Evolutionary conservation across 1,140 invertebrate genomes (phyloP).

Genomic region (Hylaeus anthracinus): DNA sequence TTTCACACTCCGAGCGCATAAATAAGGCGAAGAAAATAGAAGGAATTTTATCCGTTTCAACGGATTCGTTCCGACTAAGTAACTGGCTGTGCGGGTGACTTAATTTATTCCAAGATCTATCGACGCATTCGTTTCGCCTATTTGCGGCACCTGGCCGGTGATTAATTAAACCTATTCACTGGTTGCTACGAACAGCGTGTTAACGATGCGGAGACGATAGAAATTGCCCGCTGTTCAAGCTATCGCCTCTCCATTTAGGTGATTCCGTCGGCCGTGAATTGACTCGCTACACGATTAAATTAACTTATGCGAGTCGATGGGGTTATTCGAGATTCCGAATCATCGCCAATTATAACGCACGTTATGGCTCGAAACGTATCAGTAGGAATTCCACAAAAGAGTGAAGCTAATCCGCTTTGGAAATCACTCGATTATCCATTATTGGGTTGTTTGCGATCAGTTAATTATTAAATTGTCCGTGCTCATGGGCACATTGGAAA

Average conservation of each 20-base stretch:
- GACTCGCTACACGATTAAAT: background rate
- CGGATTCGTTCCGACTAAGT: slow-evolving; percentile 16
- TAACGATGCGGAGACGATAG: slow-evolving; percentile 39
- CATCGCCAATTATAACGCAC: background rate
- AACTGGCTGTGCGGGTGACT: slow-evolving; percentile 32
- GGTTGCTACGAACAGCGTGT: slow-evolving; percentile 4
- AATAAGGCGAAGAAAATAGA: background rate
- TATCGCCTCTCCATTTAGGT: slow-evolving; percentile 1
- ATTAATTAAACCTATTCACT: slow-evolving; percentile 57
- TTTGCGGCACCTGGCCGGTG: slow-evolving; percentile 36
- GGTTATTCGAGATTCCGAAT: slow-evolving; percentile 1
- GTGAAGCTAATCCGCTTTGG: no score
- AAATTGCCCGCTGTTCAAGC: slow-evolving; percentile 51
- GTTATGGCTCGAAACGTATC: background rate
- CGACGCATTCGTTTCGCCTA: slow-evolving; percentile 35
- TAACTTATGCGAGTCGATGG: background rate
- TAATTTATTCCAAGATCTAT: slow-evolving; percentile 43
- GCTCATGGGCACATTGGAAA: background rate
- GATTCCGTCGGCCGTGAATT: background rate
- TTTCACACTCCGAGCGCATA: background rate
- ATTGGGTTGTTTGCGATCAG: background rate
- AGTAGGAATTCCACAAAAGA: background rate
- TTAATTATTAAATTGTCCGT: background rate
- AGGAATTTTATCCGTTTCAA: slow-evolving; percentile 1
- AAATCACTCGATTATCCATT: no score